phyloP scores from a whole-genome alignment of 1,140 invertebrate genomes.

The Polypedilum vanderplanki region DNA sequence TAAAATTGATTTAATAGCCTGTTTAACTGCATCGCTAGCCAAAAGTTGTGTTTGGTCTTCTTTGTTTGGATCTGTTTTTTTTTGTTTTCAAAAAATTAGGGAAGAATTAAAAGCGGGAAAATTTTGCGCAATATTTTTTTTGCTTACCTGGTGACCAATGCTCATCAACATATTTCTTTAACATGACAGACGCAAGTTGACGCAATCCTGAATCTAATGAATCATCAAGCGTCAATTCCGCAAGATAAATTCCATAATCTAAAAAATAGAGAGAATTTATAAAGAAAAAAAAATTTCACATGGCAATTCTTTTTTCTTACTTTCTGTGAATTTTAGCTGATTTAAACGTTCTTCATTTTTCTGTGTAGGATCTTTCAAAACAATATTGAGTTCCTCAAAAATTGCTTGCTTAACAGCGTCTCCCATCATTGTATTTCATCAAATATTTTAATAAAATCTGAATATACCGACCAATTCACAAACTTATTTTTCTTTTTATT shows the following conservation, averaged over 20 bases:
- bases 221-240: conserved; percentile 65
- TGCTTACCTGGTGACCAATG: conserved; percentile 51
- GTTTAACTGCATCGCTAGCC: conserved; percentile 52
- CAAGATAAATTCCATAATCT: conserved; percentile 67
- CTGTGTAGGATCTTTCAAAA: conserved; percentile 37
- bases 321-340: conserved; percentile 43
- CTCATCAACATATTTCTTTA: conserved; percentile 68
- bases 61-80: conserved; percentile 48
- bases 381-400: conserved; percentile 41
- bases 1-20: conserved; percentile 58
- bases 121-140: background rate
- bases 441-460: too few relatives aligned
- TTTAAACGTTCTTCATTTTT: conserved; percentile 39
- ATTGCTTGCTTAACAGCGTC: conserved; percentile 42
- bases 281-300: background rate
- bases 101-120: background rate
- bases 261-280: conserved; percentile 30
- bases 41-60: conserved; percentile 56
- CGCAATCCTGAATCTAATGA: conserved; percentile 56
- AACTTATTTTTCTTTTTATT: too few relatives aligned
- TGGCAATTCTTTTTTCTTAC: conserved; percentile 32
- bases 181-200: conserved; percentile 64
- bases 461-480: too few relatives aligned
- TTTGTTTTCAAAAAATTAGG: background rate
- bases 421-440: conserved; percentile 29